Base-by-base conservation (phyloP, 2,888 invertebrate genomes). In the Sinopyrophorus schimmeli region DNA sequence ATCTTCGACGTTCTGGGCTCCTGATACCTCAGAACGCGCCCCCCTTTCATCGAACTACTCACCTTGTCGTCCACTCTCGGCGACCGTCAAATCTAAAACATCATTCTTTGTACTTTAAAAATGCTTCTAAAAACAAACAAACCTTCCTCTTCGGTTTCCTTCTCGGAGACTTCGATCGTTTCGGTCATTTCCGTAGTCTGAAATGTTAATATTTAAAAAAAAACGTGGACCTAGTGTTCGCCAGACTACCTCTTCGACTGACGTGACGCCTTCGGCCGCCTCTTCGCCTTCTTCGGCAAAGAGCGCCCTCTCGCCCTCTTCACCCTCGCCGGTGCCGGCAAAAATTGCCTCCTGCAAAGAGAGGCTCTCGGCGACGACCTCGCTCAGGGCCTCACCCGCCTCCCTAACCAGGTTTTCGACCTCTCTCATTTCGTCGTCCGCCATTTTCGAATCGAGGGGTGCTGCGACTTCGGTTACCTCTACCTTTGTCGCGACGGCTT, bases 361-460 rank as follows among this genome's bases (percentile, higher is more conserved):
- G 27, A 64, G 51, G 50, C 67, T 67, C 44, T 69, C 68, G 23
- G 65, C 65, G 6, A 64, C 65, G 9, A 71, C 66, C 44, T 68
- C 57, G 10, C 67, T 62, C 6, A 71, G 41, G 28, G 69, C 67
- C 23, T 55, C 51, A 1, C 64, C 59, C 1, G 68, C 65, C 47
- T 64, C 57, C 26, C 66, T 57, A 3, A 70, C 68, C 60, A 72
- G 63, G 32, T 67, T 42, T 55, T 71, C 70, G 0, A 70, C 66
- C 47, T 68, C 68, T 50, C 5, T 21, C 5, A 17, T 24, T 11
- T 26, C 47, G 9, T 53, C 47, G 1, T 48, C 52, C 1, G 47
- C 47, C 43, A 52, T 41, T 27, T 47, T 49, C 7, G 12, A 49
- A 51, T 59, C 60, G n/a, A n/a, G n/a, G n/a, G n/a, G n/a, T 49